Base-by-base conservation (phyloP, 2,888 invertebrate genomes). In the Chrysodeixis includens region DNA sequence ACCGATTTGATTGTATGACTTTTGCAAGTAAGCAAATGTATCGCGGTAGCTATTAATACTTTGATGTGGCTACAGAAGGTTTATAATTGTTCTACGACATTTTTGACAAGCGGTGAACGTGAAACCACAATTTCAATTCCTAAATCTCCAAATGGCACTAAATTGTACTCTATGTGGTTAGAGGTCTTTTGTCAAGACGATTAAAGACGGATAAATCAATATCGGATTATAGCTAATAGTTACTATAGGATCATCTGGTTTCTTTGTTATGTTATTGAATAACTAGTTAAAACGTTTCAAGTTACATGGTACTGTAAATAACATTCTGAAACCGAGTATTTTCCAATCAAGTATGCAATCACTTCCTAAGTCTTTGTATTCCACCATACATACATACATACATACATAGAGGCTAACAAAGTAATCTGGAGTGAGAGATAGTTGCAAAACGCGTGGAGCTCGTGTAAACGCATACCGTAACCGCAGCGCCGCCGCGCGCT, bases 381-480 rank as follows among this genome's bases (percentile, higher is more conserved):
- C n/a, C 0, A 32, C n/a, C n/a, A 9, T 58, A 26, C 44, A 2
- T 26, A 26, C 26, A 26, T 26, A 26, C 26, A 26, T 26, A 53
- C 49, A 40, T 26, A 62, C 18, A 26, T 46, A 26, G 46, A 46
- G 60, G 49, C 49, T 44, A 58, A 73, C 61, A 70, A 70, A 60
- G 59, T 60, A 66, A 60, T 52, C 54, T 14, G 14, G 18, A 76
- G 63, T 76, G 59, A 73, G 73, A 64, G 63, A 79, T 71, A 65
- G 40, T 79, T 79, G 73, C 79, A 76, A 79, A 78, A 79, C 73
- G 62, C 60, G 58, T 56, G 66, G 55, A 68, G 58, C 74, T 62
- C 44, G 63, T 76, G 81, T 81, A 80, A 79, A 69, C 62, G 26
- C 72, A 82, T 61, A 83, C 83, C 78, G 69, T 72, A 72, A 82